Conservation (phyloP, 2,888 invertebrate genomes). For the Artemia sinica region DNA sequence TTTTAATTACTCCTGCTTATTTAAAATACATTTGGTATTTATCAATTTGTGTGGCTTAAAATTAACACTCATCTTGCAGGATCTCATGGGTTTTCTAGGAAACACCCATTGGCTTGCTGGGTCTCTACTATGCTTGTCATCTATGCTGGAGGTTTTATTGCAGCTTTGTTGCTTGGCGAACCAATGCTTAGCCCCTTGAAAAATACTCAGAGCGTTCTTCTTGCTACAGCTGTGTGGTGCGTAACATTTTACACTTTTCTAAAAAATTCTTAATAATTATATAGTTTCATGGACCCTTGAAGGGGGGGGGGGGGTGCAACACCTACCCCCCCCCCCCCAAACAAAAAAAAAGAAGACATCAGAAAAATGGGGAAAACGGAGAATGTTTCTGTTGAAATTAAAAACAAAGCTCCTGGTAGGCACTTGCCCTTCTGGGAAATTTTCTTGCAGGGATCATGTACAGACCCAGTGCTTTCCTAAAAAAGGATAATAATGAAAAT, state of each 20-base stretch:
- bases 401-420: too few relatives aligned
- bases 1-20: too few relatives aligned
- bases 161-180: slow-evolving; percentile 86
- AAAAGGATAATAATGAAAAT: too few relatives aligned
- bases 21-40: slow-evolving; percentile 15
- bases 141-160: slow-evolving; percentile 91
- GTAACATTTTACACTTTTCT: slow-evolving; percentile 26
- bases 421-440: too few relatives aligned
- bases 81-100: slow-evolving; percentile 76
- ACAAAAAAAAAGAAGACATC: too few relatives aligned
- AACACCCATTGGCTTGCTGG: slow-evolving; percentile 95
- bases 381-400: too few relatives aligned
- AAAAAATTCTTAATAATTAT: background rate
- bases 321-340: too few relatives aligned
- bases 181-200: slow-evolving; percentile 87
- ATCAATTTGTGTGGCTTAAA: slow-evolving; percentile 18
- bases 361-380: too few relatives aligned
- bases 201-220: slow-evolving; percentile 76
- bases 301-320: too few relatives aligned
- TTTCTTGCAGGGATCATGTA: too few relatives aligned
- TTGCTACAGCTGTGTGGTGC: slow-evolving; percentile 84
- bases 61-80: slow-evolving; percentile 37
- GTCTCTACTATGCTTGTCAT: slow-evolving; percentile 92
- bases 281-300: too few relatives aligned
- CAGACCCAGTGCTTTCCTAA: too few relatives aligned